Base-by-base conservation (phyloP, 2,888 invertebrate species). In the Luperina testacea region DNA sequence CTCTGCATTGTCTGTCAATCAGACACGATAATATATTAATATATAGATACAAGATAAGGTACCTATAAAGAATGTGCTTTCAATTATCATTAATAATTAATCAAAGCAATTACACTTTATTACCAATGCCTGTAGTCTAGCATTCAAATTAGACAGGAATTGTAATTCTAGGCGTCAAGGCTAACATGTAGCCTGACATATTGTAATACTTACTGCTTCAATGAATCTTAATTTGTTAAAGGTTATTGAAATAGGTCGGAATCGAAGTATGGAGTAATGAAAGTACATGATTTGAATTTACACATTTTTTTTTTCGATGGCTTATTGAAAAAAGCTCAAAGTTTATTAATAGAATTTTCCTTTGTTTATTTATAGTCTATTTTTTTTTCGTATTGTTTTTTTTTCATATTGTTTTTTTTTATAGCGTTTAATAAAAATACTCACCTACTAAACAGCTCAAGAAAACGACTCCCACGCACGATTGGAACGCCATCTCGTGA, bases 371-470 rank as follows among this genome's bases (percentile, higher is more conserved):
- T 38, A 0, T 20, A 0, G 13, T 59, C 32, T 59, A 2, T 38
- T 65, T 74, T n/a, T n/a, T n/a, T n/a, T 32, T 48, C 1, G 24
- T 4, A 4, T 3, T 9, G 0, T n/a, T 42, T 38, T 65, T n/a
- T n/a, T 69, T 32, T 48, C 1, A 27, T 4, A 4, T 3, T 9
- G 0, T n/a, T 42, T 38, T 65, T 38, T 65, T 69, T 45, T 32
- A 45, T 13, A 6, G 17, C 8, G 24, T 24, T 8, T 32, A 20
- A 1, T 32, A 63, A 24, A 64, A 32, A 15, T 8, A 93, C 96
- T 96, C 83, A 97, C 96, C 96, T 72, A 96, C 92, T 91, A 97
- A 92, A 91, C 95, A 95, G 86, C 93, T 92, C 85, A 96, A 86
- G 59, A 96, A 87, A 83, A 95, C 88, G 78, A 95, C 89, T 90